phyloP scores from a whole-genome alignment of 2,797 vertebrate species.

The Distichodus sexfasciatus region DNA sequence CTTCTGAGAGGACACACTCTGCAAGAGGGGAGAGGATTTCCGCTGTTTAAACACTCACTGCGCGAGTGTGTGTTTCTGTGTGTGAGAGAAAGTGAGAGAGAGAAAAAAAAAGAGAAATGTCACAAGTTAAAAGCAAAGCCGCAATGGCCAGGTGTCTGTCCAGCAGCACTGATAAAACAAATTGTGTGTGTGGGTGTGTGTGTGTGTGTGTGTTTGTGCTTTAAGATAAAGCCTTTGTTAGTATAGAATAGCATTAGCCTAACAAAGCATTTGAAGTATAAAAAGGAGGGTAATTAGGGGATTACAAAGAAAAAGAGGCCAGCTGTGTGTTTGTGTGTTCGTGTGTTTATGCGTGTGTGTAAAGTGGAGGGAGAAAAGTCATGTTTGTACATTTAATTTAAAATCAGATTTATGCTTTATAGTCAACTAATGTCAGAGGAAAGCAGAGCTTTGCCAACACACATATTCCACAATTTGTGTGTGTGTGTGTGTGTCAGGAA shows the following conservation, averaged over 20 bases:
- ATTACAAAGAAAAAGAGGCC: constrained; percentile 23
- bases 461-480: constrained; percentile 31
- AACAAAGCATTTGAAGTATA: background rate
- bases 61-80: constrained; percentile 25
- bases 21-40: constrained; percentile 55
- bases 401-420: constrained; percentile 21
- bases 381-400: constrained; percentile 35
- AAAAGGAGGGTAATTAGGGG: constrained; percentile 21
- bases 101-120: constrained; percentile 27
- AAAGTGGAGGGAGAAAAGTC: no score
- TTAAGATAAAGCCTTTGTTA: constrained; percentile 5
- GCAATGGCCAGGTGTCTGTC: background rate
- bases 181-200: background rate
- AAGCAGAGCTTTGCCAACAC: constrained; percentile 25
- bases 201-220: constrained; percentile 1
- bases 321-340: no score
- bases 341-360: no score
- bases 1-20: constrained; percentile 41
- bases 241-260: background rate
- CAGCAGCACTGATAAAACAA: background rate
- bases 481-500: constrained; percentile 40
- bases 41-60: constrained; percentile 53
- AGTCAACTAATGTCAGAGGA: constrained; percentile 13
- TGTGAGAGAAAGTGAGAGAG: constrained; percentile 11
- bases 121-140: constrained; percentile 34